phyloP scores from a whole-genome alignment of 2,888 invertebrate genomes.

The Andrena bicolor region DNA sequence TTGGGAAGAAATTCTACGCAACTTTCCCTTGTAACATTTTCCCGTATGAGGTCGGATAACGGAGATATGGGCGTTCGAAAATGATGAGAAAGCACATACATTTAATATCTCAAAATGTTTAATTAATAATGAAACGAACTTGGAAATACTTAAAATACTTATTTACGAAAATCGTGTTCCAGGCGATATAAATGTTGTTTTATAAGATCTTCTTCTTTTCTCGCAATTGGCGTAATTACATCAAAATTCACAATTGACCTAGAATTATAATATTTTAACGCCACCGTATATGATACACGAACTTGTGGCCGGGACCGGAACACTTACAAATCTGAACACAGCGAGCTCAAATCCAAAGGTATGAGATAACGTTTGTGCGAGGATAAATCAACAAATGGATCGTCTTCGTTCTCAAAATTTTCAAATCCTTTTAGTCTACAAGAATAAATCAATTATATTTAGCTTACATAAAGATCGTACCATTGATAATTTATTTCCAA shows the following conservation, averaged over 20 bases:
- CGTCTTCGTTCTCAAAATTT: conserved; percentile 59
- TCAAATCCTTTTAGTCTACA: conserved; percentile 75
- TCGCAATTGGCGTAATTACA: not conserved
- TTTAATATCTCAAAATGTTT: not conserved
- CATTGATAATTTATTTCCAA: not conserved
- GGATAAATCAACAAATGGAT: conserved; percentile 78
- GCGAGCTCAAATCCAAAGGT: conserved; percentile 75
- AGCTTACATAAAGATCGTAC: not conserved
- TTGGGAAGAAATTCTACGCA: too few species aligned
- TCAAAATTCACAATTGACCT: conserved; percentile 2
- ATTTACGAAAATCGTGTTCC: conserved; percentile 28
- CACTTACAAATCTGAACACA: conserved; percentile 77
- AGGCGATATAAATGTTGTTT: conserved; percentile 1
- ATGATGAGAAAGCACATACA: too few species aligned
- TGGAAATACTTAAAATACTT: conserved; percentile 15
- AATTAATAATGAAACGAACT: conserved; percentile 8
- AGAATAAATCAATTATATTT: conserved; percentile 4
- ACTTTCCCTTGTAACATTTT: too few species aligned
- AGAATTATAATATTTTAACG: not conserved
- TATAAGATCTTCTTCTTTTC: not conserved
- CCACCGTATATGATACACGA: too few species aligned
- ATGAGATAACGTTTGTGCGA: conserved; percentile 76
- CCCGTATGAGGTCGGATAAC: too few species aligned
- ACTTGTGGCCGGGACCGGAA: too few species aligned
- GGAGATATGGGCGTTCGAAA: too few species aligned